Evolutionary conservation across 2,888 invertebrate genomes (phyloP).

Genomic region (Euclidia mi): DNA sequence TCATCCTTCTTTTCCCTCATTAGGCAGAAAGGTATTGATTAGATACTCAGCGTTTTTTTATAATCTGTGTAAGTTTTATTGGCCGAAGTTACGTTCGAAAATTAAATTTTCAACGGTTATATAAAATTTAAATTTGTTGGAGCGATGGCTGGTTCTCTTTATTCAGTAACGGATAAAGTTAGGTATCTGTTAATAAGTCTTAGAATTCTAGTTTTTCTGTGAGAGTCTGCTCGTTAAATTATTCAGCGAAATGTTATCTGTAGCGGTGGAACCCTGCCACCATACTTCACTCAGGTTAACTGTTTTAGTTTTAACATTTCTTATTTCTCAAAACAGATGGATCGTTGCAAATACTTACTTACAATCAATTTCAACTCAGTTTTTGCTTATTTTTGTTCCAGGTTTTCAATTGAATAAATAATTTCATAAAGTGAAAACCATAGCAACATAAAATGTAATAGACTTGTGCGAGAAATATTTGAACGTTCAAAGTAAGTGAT

Average conservation of each 20-base stretch:
- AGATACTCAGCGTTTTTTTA: constrained; percentile 3
- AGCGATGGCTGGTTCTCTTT: neutral
- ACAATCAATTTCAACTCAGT: too few relatives aligned
- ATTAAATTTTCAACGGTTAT: neutral
- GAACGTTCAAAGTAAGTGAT: too few relatives aligned
- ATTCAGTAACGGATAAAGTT: constrained; percentile 1
- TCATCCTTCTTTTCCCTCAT: constrained; percentile 1
- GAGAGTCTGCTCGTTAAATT: neutral
- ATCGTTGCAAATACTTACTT: too few relatives aligned
- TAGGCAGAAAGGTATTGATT: constrained; percentile 14
- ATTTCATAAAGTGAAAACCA: too few relatives aligned
- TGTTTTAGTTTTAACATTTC: neutral
- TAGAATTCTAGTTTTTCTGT: constrained; percentile 1
- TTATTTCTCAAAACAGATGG: neutral
- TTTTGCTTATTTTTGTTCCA: too few relatives aligned
- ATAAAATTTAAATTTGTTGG: neutral
- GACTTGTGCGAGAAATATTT: too few relatives aligned
- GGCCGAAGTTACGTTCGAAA: neutral
- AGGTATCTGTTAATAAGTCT: neutral
- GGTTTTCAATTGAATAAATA: too few relatives aligned
- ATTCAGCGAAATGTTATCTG: neutral
- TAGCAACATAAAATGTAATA: too few relatives aligned
- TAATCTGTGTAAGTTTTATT: constrained; percentile 11
- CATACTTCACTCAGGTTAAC: neutral
- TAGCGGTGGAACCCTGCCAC: too few relatives aligned